Conservation (phyloP, 2,113 vertebrate species). For the Microcebus murinus region DNA sequence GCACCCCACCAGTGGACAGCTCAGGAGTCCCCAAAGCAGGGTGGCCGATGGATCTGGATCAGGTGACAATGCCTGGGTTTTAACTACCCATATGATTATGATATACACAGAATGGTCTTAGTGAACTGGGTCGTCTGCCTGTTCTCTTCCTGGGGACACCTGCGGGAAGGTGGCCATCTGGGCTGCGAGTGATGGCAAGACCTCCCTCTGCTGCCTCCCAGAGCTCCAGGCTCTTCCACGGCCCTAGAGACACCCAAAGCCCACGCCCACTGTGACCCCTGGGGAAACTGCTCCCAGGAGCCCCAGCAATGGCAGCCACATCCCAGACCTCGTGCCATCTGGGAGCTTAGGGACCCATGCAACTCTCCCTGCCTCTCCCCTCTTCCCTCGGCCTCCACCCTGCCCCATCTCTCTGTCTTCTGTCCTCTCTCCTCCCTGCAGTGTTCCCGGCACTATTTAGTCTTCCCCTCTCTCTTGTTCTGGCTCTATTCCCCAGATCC, state of each 20-base stretch:
- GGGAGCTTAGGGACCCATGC: background rate
- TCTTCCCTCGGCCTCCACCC: background rate
- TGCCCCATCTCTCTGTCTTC: background rate
- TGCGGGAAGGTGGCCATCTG: background rate
- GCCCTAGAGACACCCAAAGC: background rate
- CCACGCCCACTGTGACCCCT: background rate
- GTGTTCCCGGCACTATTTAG: background rate
- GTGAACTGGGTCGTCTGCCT: background rate
- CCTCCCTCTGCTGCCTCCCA: background rate
- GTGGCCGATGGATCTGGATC: background rate
- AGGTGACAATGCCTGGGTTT: background rate
- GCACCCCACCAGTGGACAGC: background rate
- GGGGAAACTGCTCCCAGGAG: background rate
- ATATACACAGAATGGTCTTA: background rate
- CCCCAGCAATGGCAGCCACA: background rate
- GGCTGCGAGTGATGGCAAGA: background rate
- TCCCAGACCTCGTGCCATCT: background rate
- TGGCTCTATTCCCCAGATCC: background rate
- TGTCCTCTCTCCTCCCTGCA: background rate
- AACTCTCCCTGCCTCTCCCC: background rate
- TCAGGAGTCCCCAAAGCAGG: background rate
- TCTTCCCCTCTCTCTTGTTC: background rate
- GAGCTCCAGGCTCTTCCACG: background rate
- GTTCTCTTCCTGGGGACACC: background rate
- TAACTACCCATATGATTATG: background rate